A percentile compares a stretch with the other conserved stretches of the same genome.
phyloP scores from a whole-genome alignment of 2,113 vertebrate genomes.

The Stictonetta naevosa region DNA sequence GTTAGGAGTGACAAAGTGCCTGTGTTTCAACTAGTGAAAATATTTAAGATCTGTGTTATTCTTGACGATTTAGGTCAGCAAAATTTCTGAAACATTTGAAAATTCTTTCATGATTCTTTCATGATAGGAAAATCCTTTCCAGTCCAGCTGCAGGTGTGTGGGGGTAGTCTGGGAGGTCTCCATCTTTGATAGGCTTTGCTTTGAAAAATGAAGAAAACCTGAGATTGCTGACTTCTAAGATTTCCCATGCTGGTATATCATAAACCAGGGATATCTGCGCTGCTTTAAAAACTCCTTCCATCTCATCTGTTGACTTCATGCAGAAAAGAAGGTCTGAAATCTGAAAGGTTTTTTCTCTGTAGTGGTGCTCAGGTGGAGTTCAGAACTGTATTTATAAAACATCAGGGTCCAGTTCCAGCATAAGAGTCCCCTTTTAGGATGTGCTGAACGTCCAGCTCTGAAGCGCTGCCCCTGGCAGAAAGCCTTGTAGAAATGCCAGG shows the following conservation, averaged over 20 bases:
- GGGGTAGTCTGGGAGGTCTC: neutral
- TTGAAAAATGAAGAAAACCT: slow-evolving; percentile 21
- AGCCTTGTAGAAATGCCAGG: neutral
- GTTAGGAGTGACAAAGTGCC: neutral
- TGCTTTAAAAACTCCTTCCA: neutral
- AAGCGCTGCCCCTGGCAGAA: neutral
- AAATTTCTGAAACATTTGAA: neutral
- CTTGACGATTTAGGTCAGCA: neutral
- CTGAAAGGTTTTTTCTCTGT: neutral
- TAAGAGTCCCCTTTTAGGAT: neutral
- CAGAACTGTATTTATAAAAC: neutral
- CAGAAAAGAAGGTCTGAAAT: neutral
- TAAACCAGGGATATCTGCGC: neutral
- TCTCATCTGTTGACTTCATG: neutral
- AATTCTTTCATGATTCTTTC: neutral
- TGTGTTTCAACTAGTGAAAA: neutral
- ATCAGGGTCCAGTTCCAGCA: neutral
- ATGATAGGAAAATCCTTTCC: neutral
- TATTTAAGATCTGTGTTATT: neutral
- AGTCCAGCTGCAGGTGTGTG: neutral
- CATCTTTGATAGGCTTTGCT: neutral
- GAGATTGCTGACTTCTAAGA: slow-evolving; percentile 18
- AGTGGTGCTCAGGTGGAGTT: neutral
- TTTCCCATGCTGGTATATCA: neutral
- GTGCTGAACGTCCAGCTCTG: neutral